phyloP scores from a whole-genome alignment of 1,140 invertebrate genomes.

The Leptinotarsa lineolata region DNA sequence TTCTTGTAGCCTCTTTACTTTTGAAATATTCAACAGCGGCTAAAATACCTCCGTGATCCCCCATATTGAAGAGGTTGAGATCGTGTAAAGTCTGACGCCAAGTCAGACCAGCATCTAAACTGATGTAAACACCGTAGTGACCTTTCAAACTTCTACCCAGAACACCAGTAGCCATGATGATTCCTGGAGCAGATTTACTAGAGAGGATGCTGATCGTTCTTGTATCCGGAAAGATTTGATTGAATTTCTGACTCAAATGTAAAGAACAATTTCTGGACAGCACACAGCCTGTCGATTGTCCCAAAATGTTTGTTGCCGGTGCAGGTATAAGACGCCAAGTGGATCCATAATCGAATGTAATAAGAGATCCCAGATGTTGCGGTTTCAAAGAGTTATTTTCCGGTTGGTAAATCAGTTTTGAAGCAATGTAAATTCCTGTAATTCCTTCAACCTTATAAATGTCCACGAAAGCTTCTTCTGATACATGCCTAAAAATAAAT shows the following conservation, averaged over 20 bases:
- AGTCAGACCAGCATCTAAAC: conserved; percentile 80
- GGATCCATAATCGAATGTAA: conserved; percentile 87
- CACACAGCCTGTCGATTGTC: conserved; percentile 67
- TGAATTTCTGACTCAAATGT: conserved; percentile 85
- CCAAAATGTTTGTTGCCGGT: conserved; percentile 69
- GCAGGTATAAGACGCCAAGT: conserved; percentile 76
- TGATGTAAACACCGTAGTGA: conserved; percentile 80
- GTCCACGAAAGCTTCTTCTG: conserved; percentile 85
- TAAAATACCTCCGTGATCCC: conserved; percentile 87
- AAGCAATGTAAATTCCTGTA: conserved; percentile 87
- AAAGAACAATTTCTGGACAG: conserved; percentile 74
- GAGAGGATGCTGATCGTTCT: conserved; percentile 82
- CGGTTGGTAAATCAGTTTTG: conserved; percentile 66
- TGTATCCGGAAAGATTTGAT: conserved; percentile 77
- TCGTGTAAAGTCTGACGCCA: conserved; percentile 81
- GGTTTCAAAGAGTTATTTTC: conserved; percentile 64
- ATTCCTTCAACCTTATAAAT: conserved; percentile 86
- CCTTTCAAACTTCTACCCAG: conserved; percentile 65
- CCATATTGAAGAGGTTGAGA: conserved; percentile 86
- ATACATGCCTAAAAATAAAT: conserved; percentile 67
- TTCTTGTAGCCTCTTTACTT: conserved; percentile 71
- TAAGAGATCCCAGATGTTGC: conserved; percentile 77
- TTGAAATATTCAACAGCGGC: conserved; percentile 84
- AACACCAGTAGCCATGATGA: conserved; percentile 85
- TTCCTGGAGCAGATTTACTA: conserved; percentile 83